Evolutionary conservation across 2,797 vertebrate genomes (phyloP).

Genomic region (Bryconaethiops microstoma): DNA sequence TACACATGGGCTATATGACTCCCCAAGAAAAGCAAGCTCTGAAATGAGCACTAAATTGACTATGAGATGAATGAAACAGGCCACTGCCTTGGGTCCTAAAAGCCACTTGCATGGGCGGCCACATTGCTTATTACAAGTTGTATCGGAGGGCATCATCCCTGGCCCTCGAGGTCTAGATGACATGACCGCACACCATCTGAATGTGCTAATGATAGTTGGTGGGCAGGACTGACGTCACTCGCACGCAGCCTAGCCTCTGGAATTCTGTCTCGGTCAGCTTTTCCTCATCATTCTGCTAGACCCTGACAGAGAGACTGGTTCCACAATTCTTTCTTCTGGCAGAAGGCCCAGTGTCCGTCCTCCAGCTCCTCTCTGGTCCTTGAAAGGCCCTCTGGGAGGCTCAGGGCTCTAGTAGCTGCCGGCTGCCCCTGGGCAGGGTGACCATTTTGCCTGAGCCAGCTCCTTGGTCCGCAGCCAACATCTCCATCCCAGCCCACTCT

Average conservation of each 20-base stretch:
- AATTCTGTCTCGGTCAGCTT: slow-evolving; percentile 48
- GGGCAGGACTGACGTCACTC: slow-evolving; percentile 74
- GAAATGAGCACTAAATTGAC: slow-evolving; percentile 42
- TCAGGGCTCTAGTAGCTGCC: slow-evolving; percentile 48
- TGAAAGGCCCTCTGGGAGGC: slow-evolving; percentile 55
- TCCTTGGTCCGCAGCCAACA: slow-evolving; percentile 54
- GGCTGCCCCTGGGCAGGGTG: slow-evolving; percentile 47
- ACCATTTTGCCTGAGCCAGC: slow-evolving; percentile 34
- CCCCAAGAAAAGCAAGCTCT: slow-evolving; percentile 55
- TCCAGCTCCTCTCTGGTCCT: slow-evolving; percentile 54
- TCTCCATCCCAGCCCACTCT: slow-evolving; percentile 7
- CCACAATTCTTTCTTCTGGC: slow-evolving; percentile 54
- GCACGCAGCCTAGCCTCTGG: slow-evolving; percentile 55
- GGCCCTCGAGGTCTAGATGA: slow-evolving; percentile 56
- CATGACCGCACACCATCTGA: slow-evolving; percentile 65
- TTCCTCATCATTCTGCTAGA: slow-evolving; percentile 37
- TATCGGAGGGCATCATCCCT: slow-evolving; percentile 48
- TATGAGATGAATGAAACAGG: slow-evolving; percentile 38
- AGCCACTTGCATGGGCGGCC: slow-evolving; percentile 47
- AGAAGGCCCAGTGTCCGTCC: slow-evolving; percentile 54
- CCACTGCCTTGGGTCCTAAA: slow-evolving; percentile 37
- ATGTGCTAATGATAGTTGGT: slow-evolving; percentile 75
- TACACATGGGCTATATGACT: slow-evolving; percentile 46
- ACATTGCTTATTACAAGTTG: slow-evolving; percentile 50
- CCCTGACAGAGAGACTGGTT: slow-evolving; percentile 28